phyloP scores from a whole-genome alignment of 2,888 invertebrate species.

The Drosophila tanythrix region DNA sequence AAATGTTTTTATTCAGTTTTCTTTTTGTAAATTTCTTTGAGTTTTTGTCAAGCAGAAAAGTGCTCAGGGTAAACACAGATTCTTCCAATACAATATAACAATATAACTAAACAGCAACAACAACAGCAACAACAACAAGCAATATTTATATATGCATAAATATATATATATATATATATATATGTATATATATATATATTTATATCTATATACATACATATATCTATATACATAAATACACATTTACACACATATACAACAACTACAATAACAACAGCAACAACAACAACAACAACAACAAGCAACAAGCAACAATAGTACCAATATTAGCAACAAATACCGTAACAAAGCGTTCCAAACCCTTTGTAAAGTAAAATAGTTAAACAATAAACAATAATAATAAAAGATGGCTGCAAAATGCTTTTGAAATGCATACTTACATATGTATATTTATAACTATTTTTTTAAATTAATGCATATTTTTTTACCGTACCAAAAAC shows the following conservation, averaged over 20 bases:
- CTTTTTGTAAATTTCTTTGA: slow-evolving; percentile 22
- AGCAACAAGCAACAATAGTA: slow-evolving; percentile 72
- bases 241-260: slow-evolving; percentile 27
- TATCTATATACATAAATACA: slow-evolving; percentile 35
- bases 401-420: slow-evolving; percentile 43
- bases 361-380: slow-evolving; percentile 15
- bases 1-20: slow-evolving; percentile 2
- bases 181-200: slow-evolving; percentile 57
- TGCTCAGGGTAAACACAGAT: slow-evolving; percentile 86
- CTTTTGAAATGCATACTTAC: slow-evolving; percentile 32
- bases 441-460: slow-evolving; percentile 50
- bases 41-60: slow-evolving; percentile 77
- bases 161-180: slow-evolving; percentile 62
- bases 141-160: slow-evolving; percentile 70
- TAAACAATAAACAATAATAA: neutral
- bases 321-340: slow-evolving; percentile 61
- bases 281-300: slow-evolving; percentile 56
- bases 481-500: slow-evolving; percentile 58
- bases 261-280: slow-evolving; percentile 31
- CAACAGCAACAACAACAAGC: slow-evolving; percentile 51
- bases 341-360: slow-evolving; percentile 25
- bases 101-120: slow-evolving; percentile 57
- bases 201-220: slow-evolving; percentile 34
- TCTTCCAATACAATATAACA: slow-evolving; percentile 83
- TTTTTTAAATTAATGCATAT: slow-evolving; percentile 69